Evolutionary conservation across 1,140 invertebrate species (phyloP), one percentile per base, ranked within the genome.

Genomic region (Zaprionus ghesquierei): DNA sequence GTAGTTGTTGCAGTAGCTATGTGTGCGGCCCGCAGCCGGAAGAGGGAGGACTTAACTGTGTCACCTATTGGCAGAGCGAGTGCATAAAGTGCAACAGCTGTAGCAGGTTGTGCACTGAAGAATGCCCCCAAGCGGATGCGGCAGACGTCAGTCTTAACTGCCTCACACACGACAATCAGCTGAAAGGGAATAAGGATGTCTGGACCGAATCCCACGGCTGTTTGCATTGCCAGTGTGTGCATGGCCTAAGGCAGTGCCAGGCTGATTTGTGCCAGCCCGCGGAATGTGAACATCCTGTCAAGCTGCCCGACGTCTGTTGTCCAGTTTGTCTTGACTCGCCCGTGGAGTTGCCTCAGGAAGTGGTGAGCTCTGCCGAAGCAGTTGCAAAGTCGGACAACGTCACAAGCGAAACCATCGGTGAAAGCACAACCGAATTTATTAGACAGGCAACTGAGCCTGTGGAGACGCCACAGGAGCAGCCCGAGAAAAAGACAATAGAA

Each of bases 41-140:
- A 9, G 51, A 29, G 10, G 62, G n/a, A 0, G 20, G 8, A 0
- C 33, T 22, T 3, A 4, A 0, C 10, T 46, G 54, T 3, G 5
- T 59, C 2, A 66, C 8, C 8, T 90, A 78, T 22, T 91, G 82
- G 50, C 53, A 2, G 1, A 35, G 65, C 18, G 53, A 23, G 1
- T 90, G 89, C 66, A 68, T 33, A 18, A 69, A 74, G 12, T 91
- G 89, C 63, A 58, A 64, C 46, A 76, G 84, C 23, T 90, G 79
- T 58, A 35, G 4, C 10, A 8, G 1, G 15, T 23, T 69, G 35
- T 60, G 60, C 15, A 49, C 25, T 1, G 13, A 46, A 8, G 53
- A 63, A 2, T 56, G 59, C 25, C 8, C 55, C 3, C 55, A 65
- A 3, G 1, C 22, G 13, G 27, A 58, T 2, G 18, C n/a, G 2